phyloP scores from a whole-genome alignment of 2,888 invertebrate species.

The Perithous albicinctus region DNA sequence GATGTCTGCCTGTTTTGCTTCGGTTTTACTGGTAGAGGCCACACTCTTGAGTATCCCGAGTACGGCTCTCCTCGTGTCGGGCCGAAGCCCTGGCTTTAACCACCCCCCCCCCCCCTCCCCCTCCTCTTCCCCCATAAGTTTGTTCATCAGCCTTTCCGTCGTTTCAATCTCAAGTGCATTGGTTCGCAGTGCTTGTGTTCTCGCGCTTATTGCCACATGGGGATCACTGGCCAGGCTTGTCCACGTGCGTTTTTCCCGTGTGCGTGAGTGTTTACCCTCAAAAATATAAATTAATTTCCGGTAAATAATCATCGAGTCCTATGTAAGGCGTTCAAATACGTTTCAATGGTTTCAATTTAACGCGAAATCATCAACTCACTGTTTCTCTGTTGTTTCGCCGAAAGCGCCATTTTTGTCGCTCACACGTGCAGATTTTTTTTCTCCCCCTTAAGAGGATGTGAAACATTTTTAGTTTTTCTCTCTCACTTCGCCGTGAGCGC shows the following conservation, averaged over 20 bases:
- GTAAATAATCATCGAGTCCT: too few species aligned
- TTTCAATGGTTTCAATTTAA: too few species aligned
- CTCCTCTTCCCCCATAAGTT: neutral
- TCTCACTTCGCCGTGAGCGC: too few species aligned
- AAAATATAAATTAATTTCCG: neutral
- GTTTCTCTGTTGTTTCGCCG: too few species aligned
- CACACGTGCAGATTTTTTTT: too few species aligned
- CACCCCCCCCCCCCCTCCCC: too few species aligned
- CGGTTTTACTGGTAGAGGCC: constrained; percentile 23
- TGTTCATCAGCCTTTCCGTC: constrained; percentile 32
- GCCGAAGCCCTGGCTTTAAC: neutral
- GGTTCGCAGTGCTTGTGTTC: neutral
- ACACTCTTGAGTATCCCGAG: constrained; percentile 4
- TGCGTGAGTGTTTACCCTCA: constrained; percentile 8
- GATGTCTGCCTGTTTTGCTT: constrained; percentile 23
- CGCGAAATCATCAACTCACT: too few species aligned
- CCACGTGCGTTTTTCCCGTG: neutral
- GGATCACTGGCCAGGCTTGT: constrained; percentile 20
- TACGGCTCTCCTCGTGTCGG: constrained; percentile 11
- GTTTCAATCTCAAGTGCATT: constrained; percentile 20
- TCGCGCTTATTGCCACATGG: constrained; percentile 11
- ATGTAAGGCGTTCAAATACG: neutral
- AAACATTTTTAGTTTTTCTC: too few species aligned
- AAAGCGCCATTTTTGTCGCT: too few species aligned
- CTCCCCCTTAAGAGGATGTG: too few species aligned